phyloP scores from a whole-genome alignment of 2,797 vertebrate genomes.

The Lagocephalus sceleratus region DNA sequence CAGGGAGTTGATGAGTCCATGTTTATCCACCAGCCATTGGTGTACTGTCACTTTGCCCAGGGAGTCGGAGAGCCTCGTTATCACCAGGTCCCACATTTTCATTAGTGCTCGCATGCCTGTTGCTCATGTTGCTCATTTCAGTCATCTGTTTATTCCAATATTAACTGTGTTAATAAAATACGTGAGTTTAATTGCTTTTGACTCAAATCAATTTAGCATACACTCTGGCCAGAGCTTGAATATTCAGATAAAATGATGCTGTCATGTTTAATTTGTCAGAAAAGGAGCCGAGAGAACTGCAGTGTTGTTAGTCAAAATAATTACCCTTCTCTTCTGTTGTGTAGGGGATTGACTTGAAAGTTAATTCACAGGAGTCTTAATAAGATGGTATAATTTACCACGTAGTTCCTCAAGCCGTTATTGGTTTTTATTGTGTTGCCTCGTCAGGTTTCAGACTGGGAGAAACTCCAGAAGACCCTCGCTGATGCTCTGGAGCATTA shows the following conservation, averaged over 20 bases:
- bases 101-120: constrained; percentile 1
- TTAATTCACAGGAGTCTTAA: constrained; percentile 38
- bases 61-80: constrained; percentile 84
- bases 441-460: constrained; percentile 81
- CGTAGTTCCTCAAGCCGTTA: background rate
- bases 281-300: constrained; percentile 46
- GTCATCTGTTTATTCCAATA: constrained; percentile 34
- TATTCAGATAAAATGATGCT: constrained; percentile 24
- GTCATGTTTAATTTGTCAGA: constrained; percentile 44
- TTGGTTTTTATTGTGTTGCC: constrained; percentile 25
- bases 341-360: constrained; percentile 28
- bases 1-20: constrained; percentile 86
- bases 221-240: constrained; percentile 22
- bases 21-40: constrained; percentile 89
- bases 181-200: constrained; percentile 44
- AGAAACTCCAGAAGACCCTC: constrained; percentile 88
- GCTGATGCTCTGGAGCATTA: constrained; percentile 81
- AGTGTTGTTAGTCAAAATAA: constrained; percentile 38
- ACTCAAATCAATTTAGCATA: constrained; percentile 41
- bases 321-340: constrained; percentile 30
- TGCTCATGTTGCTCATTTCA: constrained; percentile 12
- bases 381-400: constrained; percentile 18
- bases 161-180: constrained; percentile 25
- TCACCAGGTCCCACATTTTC: constrained; percentile 66
- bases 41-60: constrained; percentile 89